These are phyloP conservation scores for Prionailurus bengalensis DNA, from an alignment of 2,113 vertebrate genomes.

Conservation along the genomic window DNA sequence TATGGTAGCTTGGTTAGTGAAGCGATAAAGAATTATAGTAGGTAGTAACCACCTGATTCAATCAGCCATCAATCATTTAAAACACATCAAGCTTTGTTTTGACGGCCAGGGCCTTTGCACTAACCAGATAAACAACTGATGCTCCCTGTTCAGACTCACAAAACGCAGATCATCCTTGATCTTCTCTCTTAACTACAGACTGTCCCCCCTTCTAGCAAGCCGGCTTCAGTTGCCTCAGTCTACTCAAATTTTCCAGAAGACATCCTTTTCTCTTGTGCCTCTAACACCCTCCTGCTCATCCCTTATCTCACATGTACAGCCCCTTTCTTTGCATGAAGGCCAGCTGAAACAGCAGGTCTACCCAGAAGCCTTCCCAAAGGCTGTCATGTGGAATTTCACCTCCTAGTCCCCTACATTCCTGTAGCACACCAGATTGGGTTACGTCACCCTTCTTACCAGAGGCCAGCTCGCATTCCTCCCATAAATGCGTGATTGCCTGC, in stretches of 20 bases:
- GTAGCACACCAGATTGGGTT: fast-evolving
- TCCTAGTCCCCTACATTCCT: not conserved
- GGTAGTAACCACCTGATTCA: not conserved
- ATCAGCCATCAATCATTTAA: constrained; percentile 57
- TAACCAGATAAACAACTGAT: constrained; percentile 28
- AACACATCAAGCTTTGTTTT: constrained; percentile 32
- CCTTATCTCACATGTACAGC: fast-evolving
- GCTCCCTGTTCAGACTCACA: not conserved
- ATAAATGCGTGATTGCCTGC: not conserved
- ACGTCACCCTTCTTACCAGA: not conserved
- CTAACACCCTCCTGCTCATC: fast-evolving
- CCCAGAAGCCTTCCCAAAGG: not conserved
- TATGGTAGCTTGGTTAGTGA: constrained; percentile 60
- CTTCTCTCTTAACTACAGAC: not conserved
- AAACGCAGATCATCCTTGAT: not conserved
- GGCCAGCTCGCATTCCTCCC: not conserved
- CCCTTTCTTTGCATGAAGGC: not conserved
- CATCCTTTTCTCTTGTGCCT: fast-evolving
- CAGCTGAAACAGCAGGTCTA: not conserved
- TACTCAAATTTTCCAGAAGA: not conserved
- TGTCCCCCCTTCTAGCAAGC: not conserved
- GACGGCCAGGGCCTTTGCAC: constrained; percentile 37
- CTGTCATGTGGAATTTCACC: not conserved
- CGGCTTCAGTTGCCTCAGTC: not conserved
- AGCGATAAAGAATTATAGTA: constrained; percentile 46